Evolutionary conservation across 1,140 invertebrate species (phyloP).

Genomic region (Euura lappo): DNA sequence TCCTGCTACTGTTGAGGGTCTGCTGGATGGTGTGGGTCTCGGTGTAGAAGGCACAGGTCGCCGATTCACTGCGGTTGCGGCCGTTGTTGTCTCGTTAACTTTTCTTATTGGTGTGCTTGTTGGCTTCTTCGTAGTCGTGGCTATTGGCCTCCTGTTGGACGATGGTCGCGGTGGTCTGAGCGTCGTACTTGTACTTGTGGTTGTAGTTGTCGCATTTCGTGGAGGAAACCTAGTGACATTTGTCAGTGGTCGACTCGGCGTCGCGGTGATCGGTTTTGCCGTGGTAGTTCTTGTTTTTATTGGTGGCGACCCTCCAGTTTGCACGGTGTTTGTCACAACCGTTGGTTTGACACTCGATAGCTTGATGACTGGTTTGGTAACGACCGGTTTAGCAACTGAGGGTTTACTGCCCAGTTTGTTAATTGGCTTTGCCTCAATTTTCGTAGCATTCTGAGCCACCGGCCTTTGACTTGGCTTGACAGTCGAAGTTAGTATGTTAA

Average conservation of each 20-base stretch:
- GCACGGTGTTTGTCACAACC: conserved; percentile 14
- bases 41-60: not conserved
- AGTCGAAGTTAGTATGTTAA: conserved; percentile 23
- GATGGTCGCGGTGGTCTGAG: conserved; percentile 28
- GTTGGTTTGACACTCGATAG: conserved; percentile 28
- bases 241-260: conserved; percentile 46
- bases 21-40: not conserved
- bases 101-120: conserved; percentile 17
- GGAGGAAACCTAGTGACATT: conserved; percentile 65
- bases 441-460: conserved; percentile 16
- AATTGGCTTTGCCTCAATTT: conserved; percentile 21
- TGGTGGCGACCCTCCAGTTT: conserved; percentile 38
- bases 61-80: conserved; percentile 43
- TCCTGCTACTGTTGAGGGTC: not conserved
- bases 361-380: conserved; percentile 25
- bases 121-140: not conserved
- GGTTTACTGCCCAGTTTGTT: conserved; percentile 11
- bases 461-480: conserved; percentile 12
- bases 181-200: conserved; percentile 40
- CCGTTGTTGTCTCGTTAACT: conserved; percentile 27
- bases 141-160: conserved; percentile 22
- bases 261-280: conserved; percentile 39
- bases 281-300: conserved; percentile 51
- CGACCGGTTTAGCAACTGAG: conserved; percentile 43
- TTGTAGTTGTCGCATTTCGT: conserved; percentile 54